These are phyloP conservation scores for Argyrosomus japonicus DNA, from an alignment of 2,113 vertebrate genomes.

Conservation along the genomic window DNA sequence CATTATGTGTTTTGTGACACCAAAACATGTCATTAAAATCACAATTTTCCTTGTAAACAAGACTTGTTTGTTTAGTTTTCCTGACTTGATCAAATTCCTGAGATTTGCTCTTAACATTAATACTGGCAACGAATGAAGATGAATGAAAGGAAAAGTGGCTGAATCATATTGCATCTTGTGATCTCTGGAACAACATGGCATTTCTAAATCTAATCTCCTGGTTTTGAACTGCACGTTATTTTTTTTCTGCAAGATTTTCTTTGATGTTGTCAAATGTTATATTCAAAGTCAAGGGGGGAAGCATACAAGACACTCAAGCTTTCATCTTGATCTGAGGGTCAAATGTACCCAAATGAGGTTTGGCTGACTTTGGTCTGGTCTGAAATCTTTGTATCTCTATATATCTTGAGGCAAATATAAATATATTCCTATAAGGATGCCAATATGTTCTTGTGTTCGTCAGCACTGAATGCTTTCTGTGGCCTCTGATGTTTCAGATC, in stretches of 20 bases:
- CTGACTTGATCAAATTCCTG: not conserved
- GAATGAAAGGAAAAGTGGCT: not conserved
- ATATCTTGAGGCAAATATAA: not conserved
- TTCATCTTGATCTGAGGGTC: constrained; percentile 11
- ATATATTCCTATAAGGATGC: not conserved
- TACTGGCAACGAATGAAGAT: not conserved
- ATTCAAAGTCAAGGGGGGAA: not conserved
- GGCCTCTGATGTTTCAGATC: constrained; percentile 2
- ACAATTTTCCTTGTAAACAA: constrained; percentile 1
- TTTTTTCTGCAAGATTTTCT: not conserved
- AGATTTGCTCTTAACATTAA: not conserved
- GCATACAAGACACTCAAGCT: not conserved
- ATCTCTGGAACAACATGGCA: not conserved
- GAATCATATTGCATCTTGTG: not conserved
- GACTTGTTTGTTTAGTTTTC: no score
- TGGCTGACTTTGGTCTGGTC: constrained; percentile 13
- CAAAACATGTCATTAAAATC: constrained; percentile 27
- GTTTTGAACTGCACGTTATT: not conserved
- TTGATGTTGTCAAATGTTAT: not conserved
- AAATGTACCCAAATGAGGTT: constrained; percentile 9
- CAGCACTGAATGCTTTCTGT: constrained; percentile 11
- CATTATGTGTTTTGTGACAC: constrained; percentile 32
- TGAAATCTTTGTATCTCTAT: not conserved
- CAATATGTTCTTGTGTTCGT: not conserved
- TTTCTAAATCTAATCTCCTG: not conserved